phyloP scores from a whole-genome alignment of 2,113 vertebrate species.

The Oryzias curvinotus region DNA sequence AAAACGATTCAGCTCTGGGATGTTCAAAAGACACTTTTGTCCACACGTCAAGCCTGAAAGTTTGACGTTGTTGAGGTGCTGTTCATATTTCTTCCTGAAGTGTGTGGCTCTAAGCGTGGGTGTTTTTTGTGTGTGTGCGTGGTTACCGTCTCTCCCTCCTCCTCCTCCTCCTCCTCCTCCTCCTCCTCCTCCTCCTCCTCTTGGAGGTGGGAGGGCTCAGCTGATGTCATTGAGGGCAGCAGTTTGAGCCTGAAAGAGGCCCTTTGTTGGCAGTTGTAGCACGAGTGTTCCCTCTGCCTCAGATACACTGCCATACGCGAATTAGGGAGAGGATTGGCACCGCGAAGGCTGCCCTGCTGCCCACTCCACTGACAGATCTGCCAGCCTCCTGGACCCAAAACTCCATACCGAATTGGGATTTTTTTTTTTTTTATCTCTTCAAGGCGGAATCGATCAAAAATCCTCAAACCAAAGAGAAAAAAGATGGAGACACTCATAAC shows the following conservation, averaged over 20 bases:
- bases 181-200: slow-evolving; percentile 47
- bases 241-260: slow-evolving; percentile 85
- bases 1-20: not conserved
- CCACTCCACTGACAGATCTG: slow-evolving; percentile 56
- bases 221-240: slow-evolving; percentile 89
- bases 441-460: slow-evolving; percentile 35
- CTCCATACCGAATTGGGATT: slow-evolving; percentile 10
- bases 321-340: slow-evolving; percentile 69
- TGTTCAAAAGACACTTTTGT: slow-evolving; percentile 17
- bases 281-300: slow-evolving; percentile 76
- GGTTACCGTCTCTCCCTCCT: slow-evolving; percentile 46
- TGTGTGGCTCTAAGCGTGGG: slow-evolving; percentile 57
- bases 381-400: slow-evolving; percentile 20
- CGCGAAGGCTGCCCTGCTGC: slow-evolving; percentile 42
- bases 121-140: slow-evolving; percentile 63
- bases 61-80: slow-evolving; percentile 30
- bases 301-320: slow-evolving; percentile 52
- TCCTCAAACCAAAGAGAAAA: slow-evolving; percentile 35
- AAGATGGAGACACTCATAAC: slow-evolving; percentile 71
- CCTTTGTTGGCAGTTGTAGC: slow-evolving; percentile 91
- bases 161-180: slow-evolving; percentile 14
- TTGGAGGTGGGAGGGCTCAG: slow-evolving; percentile 81
- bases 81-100: slow-evolving; percentile 41
- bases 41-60: slow-evolving; percentile 3
- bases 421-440: not conserved